Evolutionary conservation across 1,140 invertebrate species (phyloP), one percentile per base, ranked within the genome.

Genomic region (Nebria ingens): DNA sequence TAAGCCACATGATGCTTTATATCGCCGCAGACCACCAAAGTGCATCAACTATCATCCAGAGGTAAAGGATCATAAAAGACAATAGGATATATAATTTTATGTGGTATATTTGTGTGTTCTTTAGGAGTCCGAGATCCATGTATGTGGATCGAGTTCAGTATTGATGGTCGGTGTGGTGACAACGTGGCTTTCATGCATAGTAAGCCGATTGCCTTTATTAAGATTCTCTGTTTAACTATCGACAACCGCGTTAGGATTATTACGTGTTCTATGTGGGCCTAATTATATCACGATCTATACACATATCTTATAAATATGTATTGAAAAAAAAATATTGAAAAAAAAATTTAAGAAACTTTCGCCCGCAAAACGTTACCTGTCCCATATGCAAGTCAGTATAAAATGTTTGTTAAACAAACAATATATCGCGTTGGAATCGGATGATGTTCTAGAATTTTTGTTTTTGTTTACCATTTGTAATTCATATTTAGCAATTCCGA

Each of bases 41-140:
- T 93, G 90, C 71, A 85, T 89, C 63, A 91, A 87, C 63, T 91
- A 92, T 71, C 91, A 93, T 72, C 87, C 89, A 12, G 88, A 91
- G 72, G 84, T 85, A 73, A 66, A 64, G 55, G 52, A 9, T 6
- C 25, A 53, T 53, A 53, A 21, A 29, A 29, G 13, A 29, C 13
- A 29, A 29, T 6, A 29, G 4, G 13, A 4, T 29, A 29, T 29
- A 13, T 29, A 6, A 29, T 29, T 45, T 15, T 53, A 38, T 61
- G 17, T 17, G 11, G 57, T 57, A 19, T 58, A 21, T 58, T 55
- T 62, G 60, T 51, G 62, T 59, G 29, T 53, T 56, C 71, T 73
- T 21, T 59, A 78, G 76, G 85, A 87, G 71, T 81, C 80, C 65
- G 84, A 86, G 67, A 86, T 87, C 58, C 83, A 85, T 62, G 76